Evolutionary conservation across 2,797 vertebrate genomes (phyloP).

Genomic region (Chelidonichthys spinosus): DNA sequence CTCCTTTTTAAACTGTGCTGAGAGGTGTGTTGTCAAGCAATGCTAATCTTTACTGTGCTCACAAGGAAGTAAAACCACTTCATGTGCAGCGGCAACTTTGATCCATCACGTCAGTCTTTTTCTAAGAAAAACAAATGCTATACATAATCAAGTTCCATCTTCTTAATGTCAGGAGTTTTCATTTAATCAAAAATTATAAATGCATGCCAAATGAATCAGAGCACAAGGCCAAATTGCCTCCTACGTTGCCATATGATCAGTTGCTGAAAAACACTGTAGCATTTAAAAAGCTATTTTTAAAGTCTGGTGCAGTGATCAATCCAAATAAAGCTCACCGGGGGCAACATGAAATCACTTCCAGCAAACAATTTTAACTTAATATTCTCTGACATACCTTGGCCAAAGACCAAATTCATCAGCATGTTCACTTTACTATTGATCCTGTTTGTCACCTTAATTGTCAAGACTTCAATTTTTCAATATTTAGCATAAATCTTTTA

Average conservation of each 20-base stretch:
- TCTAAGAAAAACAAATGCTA: not conserved
- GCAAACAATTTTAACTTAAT: not conserved
- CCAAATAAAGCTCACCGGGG: not conserved
- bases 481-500: no score
- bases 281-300: not conserved
- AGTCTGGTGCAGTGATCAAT: not conserved
- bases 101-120: not conserved
- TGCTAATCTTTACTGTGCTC: not conserved
- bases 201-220: not conserved
- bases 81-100: not conserved
- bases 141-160: not conserved
- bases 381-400: no score
- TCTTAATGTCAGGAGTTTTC: not conserved
- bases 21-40: slow-evolving; percentile 1
- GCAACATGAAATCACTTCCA: not conserved
- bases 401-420: no score
- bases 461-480: no score
- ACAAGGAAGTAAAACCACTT: not conserved
- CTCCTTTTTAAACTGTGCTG: not conserved
- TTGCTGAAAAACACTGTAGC: not conserved
- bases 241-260: not conserved
- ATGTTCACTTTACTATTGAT: no score
- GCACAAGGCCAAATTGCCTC: not conserved
- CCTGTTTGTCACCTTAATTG: no score
- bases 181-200: not conserved